Evolutionary conservation across 2,888 invertebrate genomes (phyloP).

Genomic region (Blera fallax): DNA sequence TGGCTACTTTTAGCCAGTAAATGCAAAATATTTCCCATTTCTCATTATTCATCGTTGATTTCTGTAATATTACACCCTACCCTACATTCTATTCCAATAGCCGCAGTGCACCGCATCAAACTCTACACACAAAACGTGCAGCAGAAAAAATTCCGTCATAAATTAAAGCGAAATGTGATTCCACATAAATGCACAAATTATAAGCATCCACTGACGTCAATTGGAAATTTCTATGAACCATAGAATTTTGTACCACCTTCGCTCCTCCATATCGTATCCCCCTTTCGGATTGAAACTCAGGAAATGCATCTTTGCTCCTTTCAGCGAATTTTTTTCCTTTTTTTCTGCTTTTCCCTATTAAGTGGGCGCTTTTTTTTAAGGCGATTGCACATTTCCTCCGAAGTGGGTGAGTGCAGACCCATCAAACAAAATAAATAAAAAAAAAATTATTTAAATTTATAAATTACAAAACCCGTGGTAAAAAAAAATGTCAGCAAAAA

Average conservation of each 20-base stretch:
- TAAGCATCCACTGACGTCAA: slow-evolving; percentile 5
- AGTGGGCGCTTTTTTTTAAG: not conserved
- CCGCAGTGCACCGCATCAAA: not conserved
- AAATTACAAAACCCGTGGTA: slow-evolving; percentile 27
- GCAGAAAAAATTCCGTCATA: not conserved
- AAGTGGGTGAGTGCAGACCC: slow-evolving; percentile 15
- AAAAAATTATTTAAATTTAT: slow-evolving; percentile 8
- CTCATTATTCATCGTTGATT: not conserved
- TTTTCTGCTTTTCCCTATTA: not conserved
- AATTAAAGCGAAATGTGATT: not conserved
- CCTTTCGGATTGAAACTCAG: not conserved
- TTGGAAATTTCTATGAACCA: not conserved
- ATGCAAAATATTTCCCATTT: too few species aligned
- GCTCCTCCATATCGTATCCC: too few species aligned
- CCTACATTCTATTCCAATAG: not conserved
- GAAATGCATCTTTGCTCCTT: not conserved
- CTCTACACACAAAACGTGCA: not conserved
- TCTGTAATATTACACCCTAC: not conserved
- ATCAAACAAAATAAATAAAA: slow-evolving; percentile 18
- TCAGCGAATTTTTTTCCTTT: not conserved
- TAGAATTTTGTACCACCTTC: not conserved
- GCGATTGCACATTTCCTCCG: not conserved
- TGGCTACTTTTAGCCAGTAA: too few species aligned
- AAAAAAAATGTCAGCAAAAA: slow-evolving; percentile 31
- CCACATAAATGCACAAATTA: not conserved